A percentile compares a stretch with the other conserved stretches of the same genome.
Conservation (phyloP, 2,797 vertebrate genomes). For the Tarsius wallacei region DNA sequence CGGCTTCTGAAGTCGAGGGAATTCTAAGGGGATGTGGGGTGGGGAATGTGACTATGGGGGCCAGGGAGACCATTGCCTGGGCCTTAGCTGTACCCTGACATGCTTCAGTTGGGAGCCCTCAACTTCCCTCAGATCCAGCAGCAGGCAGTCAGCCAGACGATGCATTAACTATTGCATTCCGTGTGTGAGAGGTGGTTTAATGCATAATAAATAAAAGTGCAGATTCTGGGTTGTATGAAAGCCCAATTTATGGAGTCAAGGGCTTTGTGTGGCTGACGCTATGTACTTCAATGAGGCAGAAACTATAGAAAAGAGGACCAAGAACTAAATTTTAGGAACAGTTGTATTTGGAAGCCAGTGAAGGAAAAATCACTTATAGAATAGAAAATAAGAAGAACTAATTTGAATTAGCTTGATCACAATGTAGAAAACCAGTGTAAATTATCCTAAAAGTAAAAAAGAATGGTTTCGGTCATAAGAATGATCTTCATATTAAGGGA, state of each 20-base stretch:
- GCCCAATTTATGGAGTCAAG: neutral
- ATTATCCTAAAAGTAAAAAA: neutral
- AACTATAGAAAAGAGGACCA: neutral
- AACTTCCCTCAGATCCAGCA: neutral
- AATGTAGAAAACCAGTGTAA: neutral
- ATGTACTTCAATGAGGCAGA: neutral
- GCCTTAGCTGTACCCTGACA: neutral
- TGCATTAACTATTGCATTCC: neutral
- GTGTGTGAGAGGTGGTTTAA: neutral
- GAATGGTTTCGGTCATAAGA: neutral
- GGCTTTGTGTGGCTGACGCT: neutral
- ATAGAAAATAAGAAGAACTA: neutral
- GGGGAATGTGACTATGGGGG: fast-evolving
- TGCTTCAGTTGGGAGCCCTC: neutral
- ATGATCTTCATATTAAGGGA: neutral
- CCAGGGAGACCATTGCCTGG: neutral
- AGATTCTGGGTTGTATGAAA: neutral
- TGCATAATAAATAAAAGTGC: neutral
- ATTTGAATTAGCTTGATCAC: neutral
- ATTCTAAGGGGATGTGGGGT: neutral
- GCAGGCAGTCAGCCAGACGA: neutral
- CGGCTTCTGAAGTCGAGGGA: neutral
- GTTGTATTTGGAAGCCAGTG: neutral
- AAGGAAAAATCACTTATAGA: neutral
- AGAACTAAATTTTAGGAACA: neutral